Evolutionary conservation across 2,888 invertebrate genomes (phyloP).

Genomic region (Charanyca ferruginea): DNA sequence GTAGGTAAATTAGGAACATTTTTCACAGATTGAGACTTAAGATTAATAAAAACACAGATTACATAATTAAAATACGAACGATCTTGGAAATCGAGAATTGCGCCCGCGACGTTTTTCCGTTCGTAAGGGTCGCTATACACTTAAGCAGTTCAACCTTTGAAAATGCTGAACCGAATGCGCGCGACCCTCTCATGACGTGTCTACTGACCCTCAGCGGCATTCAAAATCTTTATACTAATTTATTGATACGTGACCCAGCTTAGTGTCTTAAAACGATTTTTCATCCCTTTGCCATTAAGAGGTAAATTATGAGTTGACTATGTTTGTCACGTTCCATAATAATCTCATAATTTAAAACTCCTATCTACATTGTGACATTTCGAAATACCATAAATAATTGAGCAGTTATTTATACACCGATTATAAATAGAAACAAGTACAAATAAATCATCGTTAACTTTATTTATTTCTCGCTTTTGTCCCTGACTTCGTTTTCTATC

Average conservation of each 20-base stretch:
- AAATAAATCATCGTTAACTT: constrained; percentile 14
- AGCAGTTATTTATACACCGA: neutral
- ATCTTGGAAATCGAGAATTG: too few species aligned
- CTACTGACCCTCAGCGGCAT: too few species aligned
- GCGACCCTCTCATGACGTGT: too few species aligned
- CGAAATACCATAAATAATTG: neutral
- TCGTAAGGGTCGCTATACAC: too few species aligned
- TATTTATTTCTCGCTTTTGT: neutral
- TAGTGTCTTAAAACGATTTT: neutral
- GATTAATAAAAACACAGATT: too few species aligned
- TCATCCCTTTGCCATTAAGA: neutral
- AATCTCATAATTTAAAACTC: neutral
- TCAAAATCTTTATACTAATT: too few species aligned
- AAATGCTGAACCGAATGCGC: too few species aligned
- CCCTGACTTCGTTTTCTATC: neutral
- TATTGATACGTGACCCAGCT: neutral
- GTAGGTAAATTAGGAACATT: too few species aligned
- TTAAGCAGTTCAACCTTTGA: too few species aligned
- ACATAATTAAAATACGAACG: too few species aligned
- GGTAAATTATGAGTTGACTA: neutral
- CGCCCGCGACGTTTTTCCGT: too few species aligned
- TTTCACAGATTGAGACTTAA: too few species aligned
- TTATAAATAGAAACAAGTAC: neutral
- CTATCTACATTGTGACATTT: neutral
- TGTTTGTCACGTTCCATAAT: neutral